Percentiles rank a stretch among this genome's conserved stretches.
These are phyloP conservation scores for Strigamia crassipes DNA, from an alignment of 2,888 invertebrate species.

Conservation along the genomic window DNA sequence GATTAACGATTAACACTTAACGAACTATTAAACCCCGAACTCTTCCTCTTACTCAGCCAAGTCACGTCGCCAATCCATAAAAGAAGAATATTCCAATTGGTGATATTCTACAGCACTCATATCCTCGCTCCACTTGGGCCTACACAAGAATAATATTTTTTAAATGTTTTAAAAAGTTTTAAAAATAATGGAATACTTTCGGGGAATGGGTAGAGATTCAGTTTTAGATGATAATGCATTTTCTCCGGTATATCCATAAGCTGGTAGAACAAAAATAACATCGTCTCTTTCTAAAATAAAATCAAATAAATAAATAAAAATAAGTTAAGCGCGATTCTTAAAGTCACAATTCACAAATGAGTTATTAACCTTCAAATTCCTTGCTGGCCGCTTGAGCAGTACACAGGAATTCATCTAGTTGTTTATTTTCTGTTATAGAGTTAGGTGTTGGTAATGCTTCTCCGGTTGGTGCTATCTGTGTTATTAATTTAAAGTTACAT, in stretches of 20 bases:
- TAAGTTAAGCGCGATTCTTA: constrained; percentile 54
- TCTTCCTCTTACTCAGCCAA: constrained; percentile 66
- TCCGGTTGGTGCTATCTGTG: constrained; percentile 78
- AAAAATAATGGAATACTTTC: neutral
- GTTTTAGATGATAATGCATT: neutral
- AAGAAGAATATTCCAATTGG: constrained; percentile 76
- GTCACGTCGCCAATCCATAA: constrained; percentile 86
- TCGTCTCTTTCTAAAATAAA: neutral
- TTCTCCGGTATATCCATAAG: neutral
- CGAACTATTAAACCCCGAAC: neutral
- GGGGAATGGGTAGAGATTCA: neutral
- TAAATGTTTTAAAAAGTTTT: neutral
- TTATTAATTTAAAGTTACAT: neutral
- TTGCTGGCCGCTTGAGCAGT: constrained; percentile 93
- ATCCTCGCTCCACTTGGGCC: constrained; percentile 78
- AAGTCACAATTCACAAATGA: neutral
- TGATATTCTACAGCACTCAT: constrained; percentile 81
- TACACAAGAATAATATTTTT: constrained; percentile 56
- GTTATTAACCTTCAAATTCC: constrained; percentile 71
- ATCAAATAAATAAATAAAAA: neutral
- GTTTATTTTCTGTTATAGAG: constrained; percentile 94
- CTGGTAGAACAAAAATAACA: neutral
- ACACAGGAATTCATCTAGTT: constrained; percentile 92
- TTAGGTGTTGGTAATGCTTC: constrained; percentile 63
- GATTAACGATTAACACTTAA: neutral